These are phyloP conservation scores for Alectoris magna DNA, from an alignment of 2,797 vertebrate genomes.

Conservation along the genomic window DNA sequence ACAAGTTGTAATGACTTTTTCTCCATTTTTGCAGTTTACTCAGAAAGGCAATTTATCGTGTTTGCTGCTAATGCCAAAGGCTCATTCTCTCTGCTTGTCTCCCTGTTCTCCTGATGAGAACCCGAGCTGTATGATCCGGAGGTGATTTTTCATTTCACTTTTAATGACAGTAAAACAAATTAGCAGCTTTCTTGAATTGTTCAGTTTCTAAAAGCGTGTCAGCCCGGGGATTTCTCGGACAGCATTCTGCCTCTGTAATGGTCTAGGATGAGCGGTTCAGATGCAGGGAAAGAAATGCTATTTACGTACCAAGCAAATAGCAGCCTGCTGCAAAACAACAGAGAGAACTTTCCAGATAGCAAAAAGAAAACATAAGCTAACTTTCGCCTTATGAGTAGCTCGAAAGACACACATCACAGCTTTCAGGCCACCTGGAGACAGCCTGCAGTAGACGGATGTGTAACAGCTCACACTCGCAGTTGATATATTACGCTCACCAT, in stretches of 20 bases:
- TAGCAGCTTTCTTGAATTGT: neutral
- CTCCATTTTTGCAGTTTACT: neutral
- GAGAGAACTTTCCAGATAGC: neutral
- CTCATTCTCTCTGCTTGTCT: neutral
- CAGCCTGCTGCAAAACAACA: neutral
- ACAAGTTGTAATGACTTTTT: rapidly evolving
- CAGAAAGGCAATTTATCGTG: neutral
- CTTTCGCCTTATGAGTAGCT: neutral
- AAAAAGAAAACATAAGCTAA: rapidly evolving
- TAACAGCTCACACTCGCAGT: neutral
- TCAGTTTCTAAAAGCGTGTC: neutral
- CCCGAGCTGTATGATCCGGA: neutral
- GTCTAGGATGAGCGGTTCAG: neutral
- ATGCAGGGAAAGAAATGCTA: neutral
- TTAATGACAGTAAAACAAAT: neutral
- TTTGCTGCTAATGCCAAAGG: neutral
- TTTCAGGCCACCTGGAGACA: neutral
- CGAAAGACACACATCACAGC: neutral
- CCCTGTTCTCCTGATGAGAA: neutral
- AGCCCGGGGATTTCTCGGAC: neutral
- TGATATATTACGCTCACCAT: neutral
- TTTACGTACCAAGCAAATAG: rapidly evolving
- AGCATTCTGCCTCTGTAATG: neutral
- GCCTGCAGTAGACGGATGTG: neutral
- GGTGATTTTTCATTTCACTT: neutral